These are phyloP conservation scores for Pseudochaenichthys georgianus DNA, from an alignment of 2,797 vertebrate genomes.

Conservation along the genomic window DNA sequence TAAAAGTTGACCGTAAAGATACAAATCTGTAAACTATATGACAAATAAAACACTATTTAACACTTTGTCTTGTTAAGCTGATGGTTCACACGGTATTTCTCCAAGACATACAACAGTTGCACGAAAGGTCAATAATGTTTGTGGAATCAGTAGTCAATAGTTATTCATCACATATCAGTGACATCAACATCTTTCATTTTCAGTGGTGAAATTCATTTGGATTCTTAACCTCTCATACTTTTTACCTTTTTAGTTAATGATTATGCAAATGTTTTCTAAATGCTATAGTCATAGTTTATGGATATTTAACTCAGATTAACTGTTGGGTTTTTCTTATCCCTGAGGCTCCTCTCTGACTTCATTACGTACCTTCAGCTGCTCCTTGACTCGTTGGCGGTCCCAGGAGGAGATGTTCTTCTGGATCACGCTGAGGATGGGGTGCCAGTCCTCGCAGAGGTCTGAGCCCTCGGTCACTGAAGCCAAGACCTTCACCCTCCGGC, in stretches of 20 bases:
- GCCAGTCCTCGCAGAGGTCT: constrained; percentile 92
- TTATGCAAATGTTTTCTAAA: neutral
- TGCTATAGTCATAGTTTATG: neutral
- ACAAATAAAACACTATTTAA: too few relatives aligned
- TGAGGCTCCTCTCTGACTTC: neutral
- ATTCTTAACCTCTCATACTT: too few relatives aligned
- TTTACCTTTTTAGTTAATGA: neutral
- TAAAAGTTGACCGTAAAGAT: too few relatives aligned
- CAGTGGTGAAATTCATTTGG: neutral
- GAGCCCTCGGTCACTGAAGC: constrained; percentile 92
- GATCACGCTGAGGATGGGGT: constrained; percentile 90
- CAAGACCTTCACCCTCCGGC: constrained; percentile 85
- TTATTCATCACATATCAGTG: too few relatives aligned
- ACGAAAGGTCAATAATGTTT: too few relatives aligned
- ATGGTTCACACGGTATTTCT: too few relatives aligned
- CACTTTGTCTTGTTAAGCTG: too few relatives aligned
- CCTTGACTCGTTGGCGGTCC: constrained; percentile 85
- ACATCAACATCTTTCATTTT: too few relatives aligned
- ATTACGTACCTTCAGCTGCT: constrained; percentile 87
- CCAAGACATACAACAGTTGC: too few relatives aligned
- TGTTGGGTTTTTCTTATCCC: neutral
- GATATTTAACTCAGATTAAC: neutral
- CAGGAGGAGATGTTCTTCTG: constrained; percentile 90
- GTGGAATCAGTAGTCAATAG: too few relatives aligned
- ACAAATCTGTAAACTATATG: too few relatives aligned